Evolutionary conservation across 2,797 vertebrate species (phyloP).

Genomic region (Ptychadena robeensis): DNA sequence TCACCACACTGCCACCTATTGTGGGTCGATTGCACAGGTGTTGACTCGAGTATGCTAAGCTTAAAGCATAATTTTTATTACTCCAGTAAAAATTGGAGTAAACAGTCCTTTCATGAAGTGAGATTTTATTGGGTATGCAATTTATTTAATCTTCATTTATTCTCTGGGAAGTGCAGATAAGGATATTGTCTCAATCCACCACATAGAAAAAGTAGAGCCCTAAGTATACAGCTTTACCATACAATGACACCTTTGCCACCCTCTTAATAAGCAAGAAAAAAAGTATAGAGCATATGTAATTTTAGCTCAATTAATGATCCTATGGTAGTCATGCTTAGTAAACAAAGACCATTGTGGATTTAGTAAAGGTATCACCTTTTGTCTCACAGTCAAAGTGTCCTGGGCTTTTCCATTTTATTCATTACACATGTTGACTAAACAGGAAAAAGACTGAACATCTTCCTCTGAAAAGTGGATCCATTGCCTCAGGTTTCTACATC

Average conservation of each 20-base stretch:
- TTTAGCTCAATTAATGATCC: not conserved
- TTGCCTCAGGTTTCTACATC: slow-evolving; percentile 4
- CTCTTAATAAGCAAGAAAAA: not conserved
- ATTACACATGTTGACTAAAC: slow-evolving; percentile 55
- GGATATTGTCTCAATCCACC: too few species aligned
- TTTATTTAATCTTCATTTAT: too few species aligned
- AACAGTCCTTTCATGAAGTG: too few species aligned
- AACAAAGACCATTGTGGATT: slow-evolving; percentile 20
- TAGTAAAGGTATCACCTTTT: slow-evolving; percentile 27
- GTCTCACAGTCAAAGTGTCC: not conserved
- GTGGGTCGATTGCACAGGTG: too few species aligned
- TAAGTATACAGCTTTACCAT: not conserved
- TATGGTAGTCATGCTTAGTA: slow-evolving; percentile 18
- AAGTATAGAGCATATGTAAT: not conserved
- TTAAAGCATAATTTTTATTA: too few species aligned
- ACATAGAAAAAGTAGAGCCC: not conserved
- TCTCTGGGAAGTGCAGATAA: too few species aligned
- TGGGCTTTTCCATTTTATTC: slow-evolving; percentile 36
- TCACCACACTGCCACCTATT: too few species aligned
- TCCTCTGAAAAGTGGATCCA: slow-evolving; percentile 21
- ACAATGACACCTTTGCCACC: not conserved
- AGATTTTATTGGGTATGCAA: too few species aligned
- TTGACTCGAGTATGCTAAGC: too few species aligned
- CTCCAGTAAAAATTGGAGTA: too few species aligned
- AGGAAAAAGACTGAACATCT: slow-evolving; percentile 41